phyloP scores from a whole-genome alignment of 1,140 invertebrate genomes.

The Euura saliciscinereae region DNA sequence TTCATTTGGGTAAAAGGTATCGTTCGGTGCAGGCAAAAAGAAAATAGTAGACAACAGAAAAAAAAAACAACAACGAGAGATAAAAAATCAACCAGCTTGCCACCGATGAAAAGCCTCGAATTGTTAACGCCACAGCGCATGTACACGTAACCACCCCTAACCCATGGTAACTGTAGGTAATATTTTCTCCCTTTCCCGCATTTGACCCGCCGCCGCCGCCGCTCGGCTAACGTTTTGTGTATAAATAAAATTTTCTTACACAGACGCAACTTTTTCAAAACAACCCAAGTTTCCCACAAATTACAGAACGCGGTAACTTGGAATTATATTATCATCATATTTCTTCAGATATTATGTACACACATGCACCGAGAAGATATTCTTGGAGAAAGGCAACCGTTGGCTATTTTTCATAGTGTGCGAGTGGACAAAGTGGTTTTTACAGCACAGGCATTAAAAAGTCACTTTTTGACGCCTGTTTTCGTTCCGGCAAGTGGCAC shows the following conservation, averaged over 20 bases:
- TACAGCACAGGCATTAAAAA: too few species aligned
- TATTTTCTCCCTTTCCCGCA: background rate
- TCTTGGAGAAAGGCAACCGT: too few species aligned
- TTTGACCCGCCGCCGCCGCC: background rate
- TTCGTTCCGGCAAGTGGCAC: too few species aligned
- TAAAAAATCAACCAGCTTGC: background rate
- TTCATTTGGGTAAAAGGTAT: constrained; percentile 41
- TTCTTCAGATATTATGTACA: too few species aligned
- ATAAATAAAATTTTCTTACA: background rate
- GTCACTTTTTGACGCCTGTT: too few species aligned
- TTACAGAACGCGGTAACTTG: too few species aligned
- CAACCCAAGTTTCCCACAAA: too few species aligned
- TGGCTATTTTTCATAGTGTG: too few species aligned
- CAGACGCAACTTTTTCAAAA: too few species aligned
- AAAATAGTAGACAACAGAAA: constrained; percentile 13
- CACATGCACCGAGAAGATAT: too few species aligned
- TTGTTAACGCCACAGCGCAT: constrained; percentile 16
- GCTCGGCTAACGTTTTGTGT: background rate
- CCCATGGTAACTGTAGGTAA: background rate
- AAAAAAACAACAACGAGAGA: constrained; percentile 23
- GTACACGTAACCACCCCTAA: background rate
- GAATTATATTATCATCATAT: too few species aligned
- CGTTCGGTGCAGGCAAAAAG: constrained; percentile 16
- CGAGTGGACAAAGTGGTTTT: too few species aligned
- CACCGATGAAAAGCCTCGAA: constrained; percentile 28